phyloP scores from a whole-genome alignment of 2,113 vertebrate genomes.

The Callopanchax toddi region DNA sequence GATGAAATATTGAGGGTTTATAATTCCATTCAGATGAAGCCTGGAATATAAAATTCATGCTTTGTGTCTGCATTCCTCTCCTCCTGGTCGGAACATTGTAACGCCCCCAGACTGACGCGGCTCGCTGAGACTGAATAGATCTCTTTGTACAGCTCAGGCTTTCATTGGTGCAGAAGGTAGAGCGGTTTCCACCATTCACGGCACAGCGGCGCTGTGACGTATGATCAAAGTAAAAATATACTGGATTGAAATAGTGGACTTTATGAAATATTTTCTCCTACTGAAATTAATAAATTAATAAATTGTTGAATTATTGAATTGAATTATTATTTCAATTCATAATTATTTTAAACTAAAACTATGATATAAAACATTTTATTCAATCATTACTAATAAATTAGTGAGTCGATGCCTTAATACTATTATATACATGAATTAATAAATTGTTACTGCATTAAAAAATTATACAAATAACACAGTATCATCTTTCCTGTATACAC shows the following conservation, averaged over 20 bases:
- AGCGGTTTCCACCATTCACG: conserved; percentile 72
- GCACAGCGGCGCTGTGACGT: conserved; percentile 46
- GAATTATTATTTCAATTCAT: no score
- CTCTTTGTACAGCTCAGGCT: conserved; percentile 68
- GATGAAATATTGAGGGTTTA: conserved; percentile 12
- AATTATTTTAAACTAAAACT: no score
- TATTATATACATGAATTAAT: not conserved
- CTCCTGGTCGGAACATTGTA: conserved; percentile 58
- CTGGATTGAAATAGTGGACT: not conserved
- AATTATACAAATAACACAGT: no score
- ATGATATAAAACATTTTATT: no score
- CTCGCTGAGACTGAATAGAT: conserved; percentile 79
- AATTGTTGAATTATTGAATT: no score
- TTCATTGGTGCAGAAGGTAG: conserved; percentile 16
- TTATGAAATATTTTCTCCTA: not conserved
- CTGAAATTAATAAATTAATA: no score
- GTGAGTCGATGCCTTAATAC: fast-evolving
- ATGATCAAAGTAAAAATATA: not conserved
- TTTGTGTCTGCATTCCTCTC: conserved; percentile 56
- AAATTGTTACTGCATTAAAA: not conserved
- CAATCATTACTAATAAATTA: no score
- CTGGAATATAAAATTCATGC: conserved; percentile 47
- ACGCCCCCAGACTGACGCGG: conserved; percentile 68
- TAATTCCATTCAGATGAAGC: conserved; percentile 44
- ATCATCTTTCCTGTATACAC: conserved; percentile 2